These are phyloP conservation scores for Vicugna pacos DNA, from an alignment of 2,113 vertebrate genomes.

Conservation along the genomic window DNA sequence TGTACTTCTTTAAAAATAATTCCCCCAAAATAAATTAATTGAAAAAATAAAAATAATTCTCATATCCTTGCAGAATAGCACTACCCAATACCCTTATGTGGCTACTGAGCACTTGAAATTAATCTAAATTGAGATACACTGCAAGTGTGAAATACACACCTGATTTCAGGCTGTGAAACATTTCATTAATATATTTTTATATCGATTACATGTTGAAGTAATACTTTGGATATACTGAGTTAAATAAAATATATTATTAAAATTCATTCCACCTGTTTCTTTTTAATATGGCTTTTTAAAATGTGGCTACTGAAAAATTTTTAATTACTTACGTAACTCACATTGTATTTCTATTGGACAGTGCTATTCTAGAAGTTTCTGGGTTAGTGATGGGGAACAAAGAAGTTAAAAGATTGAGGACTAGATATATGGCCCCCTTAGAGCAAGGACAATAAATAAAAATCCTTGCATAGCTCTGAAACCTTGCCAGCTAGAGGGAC, in stretches of 20 bases:
- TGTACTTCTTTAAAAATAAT: not conserved
- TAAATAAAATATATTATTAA: conserved; percentile 39
- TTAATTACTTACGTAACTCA: conserved; percentile 30
- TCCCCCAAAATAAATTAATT: not conserved
- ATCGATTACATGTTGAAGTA: conserved; percentile 30
- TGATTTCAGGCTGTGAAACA: conserved; percentile 32
- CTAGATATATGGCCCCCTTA: not conserved
- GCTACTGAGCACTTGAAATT: not conserved
- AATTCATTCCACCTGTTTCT: conserved; percentile 33
- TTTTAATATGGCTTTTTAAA: not conserved
- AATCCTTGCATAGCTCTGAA: not conserved
- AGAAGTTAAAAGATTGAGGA: conserved; percentile 39
- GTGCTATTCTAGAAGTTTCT: not conserved
- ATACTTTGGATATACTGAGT: not conserved
- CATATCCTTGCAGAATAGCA: not conserved
- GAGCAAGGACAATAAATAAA: conserved; percentile 27
- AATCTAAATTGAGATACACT: conserved; percentile 12
- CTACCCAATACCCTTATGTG: not conserved
- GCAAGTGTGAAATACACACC: not conserved
- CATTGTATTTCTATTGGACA: not conserved
- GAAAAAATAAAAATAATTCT: too few species aligned
- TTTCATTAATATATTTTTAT: conserved; percentile 36
- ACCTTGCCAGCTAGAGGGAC: not conserved
- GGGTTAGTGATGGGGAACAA: not conserved
- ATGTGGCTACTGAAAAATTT: not conserved